These are phyloP conservation scores for Pelochelys cantorii DNA, from an alignment of 2,797 vertebrate genomes.

Conservation along the genomic window DNA sequence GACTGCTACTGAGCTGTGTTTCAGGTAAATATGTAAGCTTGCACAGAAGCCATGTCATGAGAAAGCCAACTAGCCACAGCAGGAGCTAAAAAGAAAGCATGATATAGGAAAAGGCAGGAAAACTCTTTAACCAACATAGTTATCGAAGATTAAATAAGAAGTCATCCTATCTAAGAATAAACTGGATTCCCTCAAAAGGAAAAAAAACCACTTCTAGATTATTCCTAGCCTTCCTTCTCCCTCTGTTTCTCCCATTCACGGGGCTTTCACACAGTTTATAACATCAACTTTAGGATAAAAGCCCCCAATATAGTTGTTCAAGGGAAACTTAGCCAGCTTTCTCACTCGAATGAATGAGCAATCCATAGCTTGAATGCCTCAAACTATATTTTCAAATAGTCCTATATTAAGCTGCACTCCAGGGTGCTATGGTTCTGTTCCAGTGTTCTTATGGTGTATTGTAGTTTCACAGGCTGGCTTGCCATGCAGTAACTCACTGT, in stretches of 20 bases:
- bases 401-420: accelerated
- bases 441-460: background rate
- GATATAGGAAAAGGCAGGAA: background rate
- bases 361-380: background rate
- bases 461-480: background rate
- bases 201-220: background rate
- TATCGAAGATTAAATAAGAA: constrained; percentile 51
- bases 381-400: background rate
- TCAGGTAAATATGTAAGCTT: constrained; percentile 6
- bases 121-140: constrained; percentile 33
- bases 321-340: background rate
- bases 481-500: background rate
- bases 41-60: background rate
- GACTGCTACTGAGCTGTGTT: background rate
- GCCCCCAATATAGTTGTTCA: background rate
- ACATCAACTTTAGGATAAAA: background rate
- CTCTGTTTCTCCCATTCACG: background rate
- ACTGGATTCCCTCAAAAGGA: constrained; percentile 1
- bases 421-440: background rate
- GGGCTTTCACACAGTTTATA: background rate
- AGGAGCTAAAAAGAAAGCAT: constrained; percentile 36
- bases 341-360: background rate
- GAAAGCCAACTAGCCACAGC: constrained; percentile 46
- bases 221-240: background rate
- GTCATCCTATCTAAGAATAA: constrained; percentile 7